Evolutionary conservation across 2,888 invertebrate species (phyloP).

Genomic region (Choristoneura rosaceana): DNA sequence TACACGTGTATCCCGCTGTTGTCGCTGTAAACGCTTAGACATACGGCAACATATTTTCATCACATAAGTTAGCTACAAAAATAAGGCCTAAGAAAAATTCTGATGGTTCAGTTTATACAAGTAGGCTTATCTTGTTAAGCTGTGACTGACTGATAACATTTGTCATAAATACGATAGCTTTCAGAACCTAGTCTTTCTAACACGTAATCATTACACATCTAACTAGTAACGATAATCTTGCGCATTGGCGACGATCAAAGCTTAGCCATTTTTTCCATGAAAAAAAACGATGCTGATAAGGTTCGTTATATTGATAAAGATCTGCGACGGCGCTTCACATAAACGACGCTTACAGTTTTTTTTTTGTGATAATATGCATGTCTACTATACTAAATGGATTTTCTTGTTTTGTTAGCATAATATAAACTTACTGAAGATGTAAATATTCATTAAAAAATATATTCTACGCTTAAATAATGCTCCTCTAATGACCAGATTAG

Average conservation of each 20-base stretch:
- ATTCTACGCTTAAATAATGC: too few species aligned
- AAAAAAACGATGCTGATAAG: constrained; percentile 1
- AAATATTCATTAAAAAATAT: too few species aligned
- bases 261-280: not conserved
- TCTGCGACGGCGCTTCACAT: not conserved
- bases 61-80: not conserved
- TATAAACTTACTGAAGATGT: too few species aligned
- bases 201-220: not conserved
- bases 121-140: not conserved
- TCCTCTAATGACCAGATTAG: too few species aligned
- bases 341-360: not conserved
- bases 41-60: constrained; percentile 45
- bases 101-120: not conserved
- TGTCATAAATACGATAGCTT: not conserved
- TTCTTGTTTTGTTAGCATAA: too few species aligned
- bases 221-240: constrained; percentile 4
- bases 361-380: not conserved
- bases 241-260: not conserved
- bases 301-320: constrained; percentile 2
- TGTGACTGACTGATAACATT: not conserved
- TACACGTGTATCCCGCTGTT: constrained; percentile 56
- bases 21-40: constrained; percentile 29
- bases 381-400: not conserved
- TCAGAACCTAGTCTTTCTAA: not conserved
- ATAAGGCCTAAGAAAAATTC: not conserved